phyloP scores from a whole-genome alignment of 2,113 vertebrate genomes.

The Rousettus leschenaultii region DNA sequence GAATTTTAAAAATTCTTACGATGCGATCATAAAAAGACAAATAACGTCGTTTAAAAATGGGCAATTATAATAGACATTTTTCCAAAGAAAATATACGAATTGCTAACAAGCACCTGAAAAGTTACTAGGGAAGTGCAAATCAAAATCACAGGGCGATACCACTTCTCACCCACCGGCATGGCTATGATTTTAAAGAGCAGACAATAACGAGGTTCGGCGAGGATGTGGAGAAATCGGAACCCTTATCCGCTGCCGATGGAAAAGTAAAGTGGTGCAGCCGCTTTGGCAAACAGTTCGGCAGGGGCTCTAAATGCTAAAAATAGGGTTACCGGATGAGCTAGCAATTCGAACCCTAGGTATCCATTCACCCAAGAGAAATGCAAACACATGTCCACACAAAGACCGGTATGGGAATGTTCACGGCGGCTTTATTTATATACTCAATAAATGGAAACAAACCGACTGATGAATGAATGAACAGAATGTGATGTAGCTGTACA shows the following conservation, averaged over 20 bases:
- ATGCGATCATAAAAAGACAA: constrained; percentile 25
- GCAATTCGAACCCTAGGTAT: background rate
- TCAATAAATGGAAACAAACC: background rate
- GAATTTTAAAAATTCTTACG: background rate
- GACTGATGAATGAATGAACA: background rate
- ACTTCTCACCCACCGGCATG: background rate
- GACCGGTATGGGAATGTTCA: background rate
- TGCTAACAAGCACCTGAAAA: background rate
- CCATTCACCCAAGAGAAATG: background rate
- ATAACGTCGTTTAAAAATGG: background rate
- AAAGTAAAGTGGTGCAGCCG: background rate
- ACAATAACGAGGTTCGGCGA: background rate
- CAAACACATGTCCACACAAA: background rate
- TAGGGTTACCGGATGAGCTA: background rate
- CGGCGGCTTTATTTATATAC: background rate
- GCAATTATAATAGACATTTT: background rate
- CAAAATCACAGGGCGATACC: background rate
- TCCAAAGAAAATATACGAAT: background rate
- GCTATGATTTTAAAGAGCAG: background rate
- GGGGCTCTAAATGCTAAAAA: background rate
- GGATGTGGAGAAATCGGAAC: background rate
- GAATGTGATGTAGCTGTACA: background rate
- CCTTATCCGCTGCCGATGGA: background rate
- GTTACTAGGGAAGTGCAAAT: background rate
- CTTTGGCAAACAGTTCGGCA: background rate